These are phyloP conservation scores for Cichlasoma orientale DNA, from an alignment of 2,797 vertebrate genomes.

Conservation along the genomic window DNA sequence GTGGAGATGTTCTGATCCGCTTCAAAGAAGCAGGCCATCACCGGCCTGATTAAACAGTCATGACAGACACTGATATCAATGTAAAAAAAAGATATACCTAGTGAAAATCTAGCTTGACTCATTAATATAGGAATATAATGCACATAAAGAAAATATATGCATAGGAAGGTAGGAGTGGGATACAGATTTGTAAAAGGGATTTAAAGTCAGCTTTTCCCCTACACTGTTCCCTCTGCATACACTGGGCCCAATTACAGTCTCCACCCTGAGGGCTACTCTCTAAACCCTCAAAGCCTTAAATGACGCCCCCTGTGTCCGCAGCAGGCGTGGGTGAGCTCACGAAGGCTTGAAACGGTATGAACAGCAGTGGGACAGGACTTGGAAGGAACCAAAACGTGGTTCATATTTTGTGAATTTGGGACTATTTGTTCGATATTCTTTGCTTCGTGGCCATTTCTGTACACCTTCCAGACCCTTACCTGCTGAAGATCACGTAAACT, in stretches of 20 bases:
- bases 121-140: not conserved
- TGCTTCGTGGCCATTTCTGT: not conserved
- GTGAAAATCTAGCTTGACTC: not conserved
- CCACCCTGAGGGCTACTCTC: not conserved
- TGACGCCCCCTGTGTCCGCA: not conserved
- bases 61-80: not conserved
- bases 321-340: not conserved
- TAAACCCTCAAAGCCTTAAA: not conserved
- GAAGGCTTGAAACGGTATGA: not conserved
- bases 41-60: slow-evolving; percentile 37
- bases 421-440: not conserved
- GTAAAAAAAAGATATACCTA: not conserved
- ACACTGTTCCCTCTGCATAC: not conserved
- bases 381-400: not conserved
- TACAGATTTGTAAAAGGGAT: not conserved
- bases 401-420: not conserved
- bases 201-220: not conserved
- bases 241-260: rapidly evolving
- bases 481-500: not conserved
- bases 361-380: not conserved
- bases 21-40: slow-evolving; percentile 27
- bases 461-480: not conserved
- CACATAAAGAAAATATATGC: not conserved
- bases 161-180: not conserved
- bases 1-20: slow-evolving; percentile 30